Conservation (phyloP, 2,797 vertebrate species). For the Pipistrellus kuhlii region DNA sequence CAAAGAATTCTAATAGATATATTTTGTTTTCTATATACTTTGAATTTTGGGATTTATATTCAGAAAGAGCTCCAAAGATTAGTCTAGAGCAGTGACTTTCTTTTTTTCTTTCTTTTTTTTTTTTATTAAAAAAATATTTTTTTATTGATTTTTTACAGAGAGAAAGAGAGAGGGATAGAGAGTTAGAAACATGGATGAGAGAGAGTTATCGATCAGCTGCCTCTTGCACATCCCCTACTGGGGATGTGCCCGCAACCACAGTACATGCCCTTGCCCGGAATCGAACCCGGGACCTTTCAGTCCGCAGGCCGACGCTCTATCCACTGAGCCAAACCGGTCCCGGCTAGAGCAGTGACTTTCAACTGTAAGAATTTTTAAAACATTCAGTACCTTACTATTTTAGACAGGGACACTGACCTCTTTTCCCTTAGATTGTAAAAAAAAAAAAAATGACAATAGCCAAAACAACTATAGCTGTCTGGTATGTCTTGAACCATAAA, state of each 20-base stretch:
- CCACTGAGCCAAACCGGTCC: too few relatives aligned
- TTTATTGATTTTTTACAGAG: too few relatives aligned
- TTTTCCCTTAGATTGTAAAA: neutral
- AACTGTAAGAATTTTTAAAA: neutral
- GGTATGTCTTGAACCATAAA: neutral
- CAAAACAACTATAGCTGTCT: neutral
- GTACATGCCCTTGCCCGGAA: too few relatives aligned
- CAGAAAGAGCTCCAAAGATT: slow-evolving; percentile 1
- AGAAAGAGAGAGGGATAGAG: too few relatives aligned
- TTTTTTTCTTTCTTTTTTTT: too few relatives aligned
- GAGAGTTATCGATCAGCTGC: too few relatives aligned
- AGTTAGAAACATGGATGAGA: too few relatives aligned
- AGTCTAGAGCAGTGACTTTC: neutral
- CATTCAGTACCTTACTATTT: neutral
- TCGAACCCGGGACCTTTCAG: too few relatives aligned
- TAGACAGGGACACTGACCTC: neutral
- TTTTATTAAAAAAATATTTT: too few relatives aligned
- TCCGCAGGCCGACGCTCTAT: too few relatives aligned
- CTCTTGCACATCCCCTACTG: too few relatives aligned
- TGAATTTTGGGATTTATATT: slow-evolving; percentile 61
- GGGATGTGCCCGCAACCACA: too few relatives aligned
- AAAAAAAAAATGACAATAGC: neutral
- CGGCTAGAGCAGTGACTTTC: neutral
- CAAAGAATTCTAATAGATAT: slow-evolving; percentile 46
- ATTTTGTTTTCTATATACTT: slow-evolving; percentile 27